A percentile compares a stretch with the other conserved stretches of the same genome.
Conservation (phyloP, 2,113 vertebrate genomes). For the Sapajus apella region DNA sequence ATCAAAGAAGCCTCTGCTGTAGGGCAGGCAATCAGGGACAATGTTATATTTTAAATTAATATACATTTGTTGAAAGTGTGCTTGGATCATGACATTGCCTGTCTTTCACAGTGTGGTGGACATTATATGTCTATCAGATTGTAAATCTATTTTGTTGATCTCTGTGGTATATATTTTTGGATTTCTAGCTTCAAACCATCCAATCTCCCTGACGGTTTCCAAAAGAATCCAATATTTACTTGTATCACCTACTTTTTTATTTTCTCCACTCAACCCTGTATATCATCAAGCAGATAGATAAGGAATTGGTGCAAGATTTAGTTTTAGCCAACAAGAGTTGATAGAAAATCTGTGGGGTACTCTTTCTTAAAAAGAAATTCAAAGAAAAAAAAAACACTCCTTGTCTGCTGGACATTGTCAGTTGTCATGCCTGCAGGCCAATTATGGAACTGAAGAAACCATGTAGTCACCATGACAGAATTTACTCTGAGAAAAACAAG, state of each 20-base stretch:
- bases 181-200: background rate
- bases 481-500: background rate
- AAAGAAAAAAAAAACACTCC: background rate
- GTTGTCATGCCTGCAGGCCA: background rate
- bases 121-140: background rate
- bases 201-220: background rate
- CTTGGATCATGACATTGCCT: background rate
- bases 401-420: background rate
- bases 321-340: background rate
- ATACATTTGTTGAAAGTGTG: background rate
- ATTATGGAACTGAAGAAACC: background rate
- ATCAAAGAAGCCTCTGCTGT: background rate
- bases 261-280: background rate
- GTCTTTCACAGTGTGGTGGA: background rate
- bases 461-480: background rate
- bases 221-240: background rate
- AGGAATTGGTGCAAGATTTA: background rate
- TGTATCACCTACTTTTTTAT: background rate
- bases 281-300: background rate
- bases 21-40: background rate
- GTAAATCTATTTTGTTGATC: background rate
- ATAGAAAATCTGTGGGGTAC: background rate
- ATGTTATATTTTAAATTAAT: background rate
- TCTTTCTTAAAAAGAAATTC: background rate
- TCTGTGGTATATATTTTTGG: background rate